Evolutionary conservation across 2,888 invertebrate species (phyloP).

Genomic region (Drosophila tanythrix): DNA sequence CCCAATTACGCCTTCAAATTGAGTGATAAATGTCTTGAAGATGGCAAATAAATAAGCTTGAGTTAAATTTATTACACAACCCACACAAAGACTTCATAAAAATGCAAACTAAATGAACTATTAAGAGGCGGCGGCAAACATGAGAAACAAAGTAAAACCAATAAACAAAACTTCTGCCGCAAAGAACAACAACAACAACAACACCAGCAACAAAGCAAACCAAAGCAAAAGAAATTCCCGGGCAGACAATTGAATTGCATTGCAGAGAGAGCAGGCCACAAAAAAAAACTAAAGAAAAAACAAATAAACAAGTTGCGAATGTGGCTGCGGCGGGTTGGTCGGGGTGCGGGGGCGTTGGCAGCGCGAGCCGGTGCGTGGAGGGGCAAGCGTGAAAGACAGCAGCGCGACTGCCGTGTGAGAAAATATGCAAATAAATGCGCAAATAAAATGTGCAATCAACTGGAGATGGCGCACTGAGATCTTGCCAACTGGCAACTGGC

Average conservation of each 20-base stretch:
- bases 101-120: constrained; percentile 82
- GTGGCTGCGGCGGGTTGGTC: not conserved
- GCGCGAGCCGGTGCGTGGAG: not conserved
- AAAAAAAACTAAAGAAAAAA: constrained; percentile 2
- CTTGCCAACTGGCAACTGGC: constrained; percentile 27
- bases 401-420: constrained; percentile 71
- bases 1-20: constrained; percentile 82
- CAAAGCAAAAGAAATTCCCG: constrained; percentile 50
- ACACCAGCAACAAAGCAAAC: constrained; percentile 25
- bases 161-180: constrained; percentile 38
- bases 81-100: constrained; percentile 82
- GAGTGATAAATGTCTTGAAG: constrained; percentile 80
- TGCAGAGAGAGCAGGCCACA: constrained; percentile 23
- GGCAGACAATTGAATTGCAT: constrained; percentile 75
- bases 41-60: constrained; percentile 80
- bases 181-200: constrained; percentile 20
- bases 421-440: constrained; percentile 82
- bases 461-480: constrained; percentile 65
- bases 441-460: constrained; percentile 81
- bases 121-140: constrained; percentile 77
- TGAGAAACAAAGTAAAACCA: constrained; percentile 65
- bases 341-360: not conserved
- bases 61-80: constrained; percentile 82
- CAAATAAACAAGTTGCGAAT: constrained; percentile 55
- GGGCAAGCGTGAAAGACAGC: constrained; percentile 19